Base-by-base conservation (phyloP, 2,797 vertebrate species). In the Phrynocephalus guinanensis region DNA sequence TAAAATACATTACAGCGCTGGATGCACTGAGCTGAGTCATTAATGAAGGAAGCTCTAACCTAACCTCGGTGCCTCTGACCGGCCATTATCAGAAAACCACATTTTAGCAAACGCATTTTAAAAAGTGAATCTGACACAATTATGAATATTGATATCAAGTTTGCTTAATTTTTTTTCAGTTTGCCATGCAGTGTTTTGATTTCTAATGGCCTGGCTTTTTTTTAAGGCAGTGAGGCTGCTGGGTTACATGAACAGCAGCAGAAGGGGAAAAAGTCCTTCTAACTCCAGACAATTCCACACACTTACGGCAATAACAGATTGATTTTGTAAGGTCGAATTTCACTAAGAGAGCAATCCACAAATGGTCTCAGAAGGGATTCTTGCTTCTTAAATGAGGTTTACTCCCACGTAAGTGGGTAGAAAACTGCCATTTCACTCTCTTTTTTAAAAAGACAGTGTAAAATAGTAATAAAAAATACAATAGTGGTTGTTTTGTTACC, bases 1-100 rank as follows among this genome's bases (percentile, higher is more conserved):
- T 97, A 98, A 97, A 97, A 97, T 97, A 97, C 97, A 97, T 98
- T 98, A 97, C 96, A 96, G 97, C 97, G 97, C 96, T 97, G 97
- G 96, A 95, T 96, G 96, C 96, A 95, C 96, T 95, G 95, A 97
- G 96, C 96, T 95, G 95, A 96, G 95, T 96, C 97, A 96, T 97
- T 97, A 97, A 96, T 88, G 84, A 96, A 95, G 91, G 95, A 94
- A 95, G 95, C 95, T 95, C 52, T 94, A 94, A 95, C 95, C 96
- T 97, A 95, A 97, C 97, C 97, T 96, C 96, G 97, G 94, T 95
- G 92, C 95, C 95, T 94, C 90, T 92, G 94, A 96, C 95, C 94
- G 94, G 91, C 90, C 28, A 24, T 94, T 95, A 94, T 20, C 94
- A 94, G 92, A 93, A 96, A 92, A 93, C 87, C 94, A 94, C 95